phyloP scores from a whole-genome alignment of 2,113 vertebrate genomes.

The Lontra canadensis region DNA sequence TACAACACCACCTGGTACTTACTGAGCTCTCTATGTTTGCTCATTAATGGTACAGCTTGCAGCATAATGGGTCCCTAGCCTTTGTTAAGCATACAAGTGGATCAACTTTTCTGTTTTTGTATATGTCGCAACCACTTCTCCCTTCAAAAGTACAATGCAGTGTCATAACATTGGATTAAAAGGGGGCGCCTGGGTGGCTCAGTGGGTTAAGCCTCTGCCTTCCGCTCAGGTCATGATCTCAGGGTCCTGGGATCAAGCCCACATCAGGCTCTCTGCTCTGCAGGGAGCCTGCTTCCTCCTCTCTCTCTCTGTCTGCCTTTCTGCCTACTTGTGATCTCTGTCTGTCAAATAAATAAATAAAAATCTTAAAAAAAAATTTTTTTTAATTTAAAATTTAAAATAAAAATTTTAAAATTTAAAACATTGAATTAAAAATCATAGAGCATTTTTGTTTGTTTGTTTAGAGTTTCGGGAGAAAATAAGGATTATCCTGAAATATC shows the following conservation, averaged over 20 bases:
- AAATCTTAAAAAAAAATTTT: too few relatives aligned
- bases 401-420: not conserved
- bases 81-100: not conserved
- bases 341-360: too few relatives aligned
- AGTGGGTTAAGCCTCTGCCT: too few relatives aligned
- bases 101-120: not conserved
- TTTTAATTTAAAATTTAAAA: too few relatives aligned
- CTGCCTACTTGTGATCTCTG: too few relatives aligned
- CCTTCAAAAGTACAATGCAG: not conserved
- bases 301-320: too few relatives aligned
- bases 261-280: too few relatives aligned
- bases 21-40: not conserved
- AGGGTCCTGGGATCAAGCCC: too few relatives aligned
- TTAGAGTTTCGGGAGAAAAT: not conserved
- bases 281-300: too few relatives aligned
- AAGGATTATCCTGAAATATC: constrained; percentile 16
- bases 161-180: constrained; percentile 30
- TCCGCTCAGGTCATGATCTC: too few relatives aligned
- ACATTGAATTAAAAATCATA: constrained; percentile 16
- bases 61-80: not conserved
- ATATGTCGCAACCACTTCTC: not conserved
- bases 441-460: not conserved
- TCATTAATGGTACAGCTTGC: not conserved
- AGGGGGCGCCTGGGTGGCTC: not conserved
- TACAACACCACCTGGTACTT: not conserved